A percentile compares a stretch with the other conserved stretches of the same genome.
Evolutionary conservation across 2,888 invertebrate genomes (phyloP).

Genomic region (Andrena dorsata): DNA sequence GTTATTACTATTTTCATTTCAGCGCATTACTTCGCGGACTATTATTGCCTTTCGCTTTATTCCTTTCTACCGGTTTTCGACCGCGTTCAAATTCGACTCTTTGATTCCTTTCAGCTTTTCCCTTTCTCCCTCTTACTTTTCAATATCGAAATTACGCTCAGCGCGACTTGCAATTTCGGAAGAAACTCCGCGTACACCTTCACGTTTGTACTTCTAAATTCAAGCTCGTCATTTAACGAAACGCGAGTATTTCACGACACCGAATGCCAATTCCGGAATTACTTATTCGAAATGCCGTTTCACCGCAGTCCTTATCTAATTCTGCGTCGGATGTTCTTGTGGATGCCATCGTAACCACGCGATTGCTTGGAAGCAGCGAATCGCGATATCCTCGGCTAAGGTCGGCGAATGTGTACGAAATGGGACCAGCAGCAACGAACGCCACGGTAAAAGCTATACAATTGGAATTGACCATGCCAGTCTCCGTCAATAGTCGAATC

Average conservation of each 20-base stretch:
- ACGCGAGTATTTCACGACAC: constrained; percentile 60
- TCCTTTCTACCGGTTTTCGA: constrained; percentile 23
- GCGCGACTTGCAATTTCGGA: not conserved
- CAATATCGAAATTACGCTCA: not conserved
- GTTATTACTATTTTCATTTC: constrained; percentile 29
- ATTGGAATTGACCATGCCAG: constrained; percentile 49
- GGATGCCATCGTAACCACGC: constrained; percentile 24
- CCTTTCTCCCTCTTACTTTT: not conserved
- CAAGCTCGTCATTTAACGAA: constrained; percentile 38
- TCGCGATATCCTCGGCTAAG: not conserved
- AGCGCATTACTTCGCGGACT: constrained; percentile 12
- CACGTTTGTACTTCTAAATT: constrained; percentile 13
- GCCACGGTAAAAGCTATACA: constrained; percentile 14
- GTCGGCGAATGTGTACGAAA: constrained; percentile 29
- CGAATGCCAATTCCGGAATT: constrained; percentile 60
- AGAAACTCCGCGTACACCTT: constrained; percentile 1
- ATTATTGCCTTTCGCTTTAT: constrained; percentile 18
- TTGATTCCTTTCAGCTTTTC: constrained; percentile 17
- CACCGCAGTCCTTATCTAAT: constrained; percentile 35
- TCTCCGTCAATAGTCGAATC: constrained; percentile 13
- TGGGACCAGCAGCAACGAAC: constrained; percentile 56
- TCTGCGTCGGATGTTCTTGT: constrained; percentile 54
- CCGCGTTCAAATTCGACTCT: constrained; percentile 20
- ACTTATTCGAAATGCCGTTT: constrained; percentile 5
- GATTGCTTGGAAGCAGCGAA: constrained; percentile 2